Evolutionary conservation across 2,797 vertebrate species (phyloP), one percentile per base, ranked within the genome.

Genomic region (Bufotes viridis): DNA sequence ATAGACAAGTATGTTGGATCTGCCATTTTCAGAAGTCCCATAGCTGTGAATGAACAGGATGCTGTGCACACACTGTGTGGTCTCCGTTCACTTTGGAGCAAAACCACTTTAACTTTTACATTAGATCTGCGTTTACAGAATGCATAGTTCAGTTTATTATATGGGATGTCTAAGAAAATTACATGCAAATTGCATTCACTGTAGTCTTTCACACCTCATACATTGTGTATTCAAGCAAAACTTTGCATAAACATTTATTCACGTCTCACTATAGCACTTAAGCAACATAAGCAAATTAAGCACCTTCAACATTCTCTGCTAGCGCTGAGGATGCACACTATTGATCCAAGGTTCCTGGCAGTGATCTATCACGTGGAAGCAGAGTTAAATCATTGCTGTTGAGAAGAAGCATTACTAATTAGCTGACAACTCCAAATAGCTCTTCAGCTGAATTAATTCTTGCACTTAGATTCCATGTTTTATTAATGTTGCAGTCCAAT

Each of bases 391-490:
- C 18, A 91, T 91, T 90, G 85, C 87, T 87, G 72, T 88, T 91
- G 91, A 90, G 89, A 88, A 6, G 82, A 90, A 89, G n/a, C 80
- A 88, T 91, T 90, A 91, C 90, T 91, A 92, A 93, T 90, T 91
- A 89, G 90, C 89, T 91, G 90, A 90, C 87, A 86, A 87, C 90
- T 90, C 91, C 91, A 91, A 90, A 91, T 8, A 92, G 81, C 86
- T 91, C 82, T 91, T 88, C 89, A 90, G 88, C 84, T 88, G 90
- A 91, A 90, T 90, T 88, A 90, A 92, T 91, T 91, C 90, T 91
- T 92, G 91, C 90, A 88, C 90, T 90, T 90, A 90, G 72, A 84
- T 91, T 81, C 57, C 72, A 69, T 82, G 70, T 90, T 93, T 92
- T 88, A 91, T 90, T 90, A 90, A 92, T 82, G 88, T 81, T 90